Evolutionary conservation across 2,797 vertebrate species (phyloP), one percentile per base, ranked within the genome.

Genomic region (Nyctalus aviator): DNA sequence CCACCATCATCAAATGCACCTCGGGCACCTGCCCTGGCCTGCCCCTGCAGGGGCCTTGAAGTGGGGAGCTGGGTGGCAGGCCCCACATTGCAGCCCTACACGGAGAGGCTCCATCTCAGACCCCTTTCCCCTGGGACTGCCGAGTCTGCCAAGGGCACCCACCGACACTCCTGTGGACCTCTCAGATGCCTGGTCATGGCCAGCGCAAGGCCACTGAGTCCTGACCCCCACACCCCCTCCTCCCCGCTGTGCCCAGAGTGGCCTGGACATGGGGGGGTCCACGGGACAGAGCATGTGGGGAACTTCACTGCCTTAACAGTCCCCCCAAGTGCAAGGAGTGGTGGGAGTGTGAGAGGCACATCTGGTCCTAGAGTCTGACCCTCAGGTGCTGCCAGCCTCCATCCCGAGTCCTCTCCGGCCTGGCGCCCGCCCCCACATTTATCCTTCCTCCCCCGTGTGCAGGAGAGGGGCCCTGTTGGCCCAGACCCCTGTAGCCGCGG

Each of bases 51-150:
- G 14, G 35, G 68, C 68, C 72, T 8, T 25, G 2, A 13, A 2
- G 0, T 20, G 37, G 14, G 3, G 8, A 7, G 23, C 18, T 10
- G 2, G 2, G 13, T 1, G 11, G 17, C 0, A 2, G 13, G 15
- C 18, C 17, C 78, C 6, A 6, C 1, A 3, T 25, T 15, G 4
- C n/a, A 68, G 88, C 21, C 1, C 41, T 6, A 11, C 6, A 12
- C 1, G 21, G 21, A 20, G 0, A 8, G 48, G 30, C 21, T 14
- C 8, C 11, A 15, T 1, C 25, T 30, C 30, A 13, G 44, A n/a
- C 41, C 83, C 30, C 48, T 6, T 8, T 21, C 5, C 23, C 37
- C 25, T 10, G 4, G 11, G 30, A 66, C 48, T 4, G 0, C 41
- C 1, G 15, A 14, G 15, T 30, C 23, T 2, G 6, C 18, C 9